Percentiles rank a stretch among this genome's conserved stretches.
Evolutionary conservation across 2,797 vertebrate species (phyloP).

Genomic region (Notolabrus celidotus): DNA sequence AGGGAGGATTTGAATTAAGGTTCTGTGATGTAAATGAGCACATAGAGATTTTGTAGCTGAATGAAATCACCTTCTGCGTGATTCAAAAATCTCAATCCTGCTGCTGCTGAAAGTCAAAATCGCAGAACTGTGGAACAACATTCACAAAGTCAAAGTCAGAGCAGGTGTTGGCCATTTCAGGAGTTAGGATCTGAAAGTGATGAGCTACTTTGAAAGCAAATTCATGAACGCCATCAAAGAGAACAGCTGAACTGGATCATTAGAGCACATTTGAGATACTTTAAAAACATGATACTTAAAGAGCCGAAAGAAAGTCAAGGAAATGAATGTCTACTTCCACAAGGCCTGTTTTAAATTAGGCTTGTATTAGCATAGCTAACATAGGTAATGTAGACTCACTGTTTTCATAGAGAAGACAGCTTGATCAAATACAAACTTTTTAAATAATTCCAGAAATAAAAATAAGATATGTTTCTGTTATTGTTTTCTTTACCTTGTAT

Average conservation of each 20-base stretch:
- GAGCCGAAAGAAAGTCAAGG: no score
- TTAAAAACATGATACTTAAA: neutral
- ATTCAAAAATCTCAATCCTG: neutral
- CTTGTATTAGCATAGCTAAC: no score
- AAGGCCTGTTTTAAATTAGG: no score
- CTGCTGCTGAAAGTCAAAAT: neutral
- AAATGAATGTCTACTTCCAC: no score
- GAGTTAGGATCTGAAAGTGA: neutral
- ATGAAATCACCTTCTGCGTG: neutral
- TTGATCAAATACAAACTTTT: no score
- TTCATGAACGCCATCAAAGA: neutral
- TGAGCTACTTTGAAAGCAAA: no score
- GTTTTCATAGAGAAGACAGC: no score
- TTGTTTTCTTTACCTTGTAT: no score
- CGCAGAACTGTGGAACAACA: neutral
- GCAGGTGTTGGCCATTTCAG: neutral
- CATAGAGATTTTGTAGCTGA: neutral
- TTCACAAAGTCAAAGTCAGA: neutral
- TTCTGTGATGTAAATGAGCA: slow-evolving; percentile 2
- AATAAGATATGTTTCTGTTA: no score
- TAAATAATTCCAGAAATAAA: no score
- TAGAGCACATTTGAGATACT: neutral
- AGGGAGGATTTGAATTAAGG: neutral
- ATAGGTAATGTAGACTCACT: no score
- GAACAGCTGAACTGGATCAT: neutral